A percentile compares a stretch with the other conserved stretches of the same genome.
Conservation (phyloP, 2,888 invertebrate species). For the Argyresthia goedartella region DNA sequence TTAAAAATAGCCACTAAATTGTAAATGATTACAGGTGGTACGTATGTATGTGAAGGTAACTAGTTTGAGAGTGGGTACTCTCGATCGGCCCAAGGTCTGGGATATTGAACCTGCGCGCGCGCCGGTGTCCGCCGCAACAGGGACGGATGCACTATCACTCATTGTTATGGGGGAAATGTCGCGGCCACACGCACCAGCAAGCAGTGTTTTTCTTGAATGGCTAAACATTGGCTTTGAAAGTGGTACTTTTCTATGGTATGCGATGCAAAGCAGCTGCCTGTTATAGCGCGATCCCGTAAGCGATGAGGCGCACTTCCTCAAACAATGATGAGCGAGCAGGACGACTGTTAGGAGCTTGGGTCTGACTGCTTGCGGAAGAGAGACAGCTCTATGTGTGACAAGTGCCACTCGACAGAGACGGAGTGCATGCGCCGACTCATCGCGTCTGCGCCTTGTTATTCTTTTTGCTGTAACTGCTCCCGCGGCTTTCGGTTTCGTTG, state of each 20-base stretch:
- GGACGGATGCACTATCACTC: constrained; percentile 63
- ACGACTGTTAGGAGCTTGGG: constrained; percentile 11
- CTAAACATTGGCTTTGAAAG: constrained; percentile 37
- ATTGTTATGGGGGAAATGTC: constrained; percentile 64
- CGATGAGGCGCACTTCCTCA: constrained; percentile 48
- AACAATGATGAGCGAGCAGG: constrained; percentile 30
- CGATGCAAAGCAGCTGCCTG: constrained; percentile 45
- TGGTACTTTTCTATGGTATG: constrained; percentile 34
- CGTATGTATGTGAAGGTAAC: constrained; percentile 33
- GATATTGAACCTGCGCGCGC: constrained; percentile 64
- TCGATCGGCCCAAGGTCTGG: constrained; percentile 65
- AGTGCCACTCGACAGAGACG: constrained; percentile 36
- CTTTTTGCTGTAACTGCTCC: constrained; percentile 42
- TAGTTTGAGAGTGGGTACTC: constrained; percentile 47
- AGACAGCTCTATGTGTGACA: constrained; percentile 31
- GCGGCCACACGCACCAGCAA: constrained; percentile 51
- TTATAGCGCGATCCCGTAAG: constrained; percentile 33
- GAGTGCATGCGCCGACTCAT: constrained; percentile 63
- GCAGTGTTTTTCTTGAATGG: constrained; percentile 36
- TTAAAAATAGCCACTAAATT: constrained; percentile 47
- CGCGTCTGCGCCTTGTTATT: constrained; percentile 43
- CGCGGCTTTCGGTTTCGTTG: constrained; percentile 51
- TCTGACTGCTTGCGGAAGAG: constrained; percentile 16
- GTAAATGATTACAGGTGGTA: constrained; percentile 51
- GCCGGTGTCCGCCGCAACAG: constrained; percentile 30